Evolutionary conservation across 2,888 invertebrate genomes (phyloP), one percentile per base, ranked within the genome.

Genomic region (Archaeoteleia sp.): DNA sequence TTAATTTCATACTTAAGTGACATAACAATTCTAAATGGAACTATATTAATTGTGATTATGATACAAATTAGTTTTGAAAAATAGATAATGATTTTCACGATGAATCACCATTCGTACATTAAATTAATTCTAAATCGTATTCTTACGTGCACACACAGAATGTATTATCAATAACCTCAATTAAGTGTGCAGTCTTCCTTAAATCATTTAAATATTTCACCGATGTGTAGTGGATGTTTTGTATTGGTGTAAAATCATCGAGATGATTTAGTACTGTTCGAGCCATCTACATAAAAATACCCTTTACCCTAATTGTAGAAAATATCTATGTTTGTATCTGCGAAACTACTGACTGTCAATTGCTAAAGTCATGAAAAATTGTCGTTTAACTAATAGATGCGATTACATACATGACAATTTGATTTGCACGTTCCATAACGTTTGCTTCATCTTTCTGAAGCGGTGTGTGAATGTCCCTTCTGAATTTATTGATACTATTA

Each of bases 381-480:
- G 46, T 60, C 60, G 54, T 53, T 29, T 48, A 20, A 55, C 49
- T 57, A 9, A 10, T 9, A 54, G 35, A 39, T 55, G 37, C 40
- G 7, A 14, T 57, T 86, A 90, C 93, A 89, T 93, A 94, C 94
- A 93, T 93, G 86, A 94, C 93, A 86, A 94, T 94, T 87, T 93
- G 93, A 89, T 92, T 93, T 86, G 93, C 93, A 86, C 92, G 91
- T 87, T 93, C 93, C 90, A 93, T 91, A 80, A 93, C 93, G 86
- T 92, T 91, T 78, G 92, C 91, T 87, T 92, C 92, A 86, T 92
- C 91, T 82, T 91, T 90, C 84, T 87, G 88, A 86, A 89, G 86
- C 73, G 83, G 82, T 73, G 80, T 81, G 69, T 82, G 84, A 74
- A 76, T 80, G 74, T 82, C 82, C 74, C 82, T 81, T 74, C 82